These are phyloP conservation scores for Alligator sinensis DNA, from an alignment of 2,113 vertebrate genomes.

Conservation along the genomic window DNA sequence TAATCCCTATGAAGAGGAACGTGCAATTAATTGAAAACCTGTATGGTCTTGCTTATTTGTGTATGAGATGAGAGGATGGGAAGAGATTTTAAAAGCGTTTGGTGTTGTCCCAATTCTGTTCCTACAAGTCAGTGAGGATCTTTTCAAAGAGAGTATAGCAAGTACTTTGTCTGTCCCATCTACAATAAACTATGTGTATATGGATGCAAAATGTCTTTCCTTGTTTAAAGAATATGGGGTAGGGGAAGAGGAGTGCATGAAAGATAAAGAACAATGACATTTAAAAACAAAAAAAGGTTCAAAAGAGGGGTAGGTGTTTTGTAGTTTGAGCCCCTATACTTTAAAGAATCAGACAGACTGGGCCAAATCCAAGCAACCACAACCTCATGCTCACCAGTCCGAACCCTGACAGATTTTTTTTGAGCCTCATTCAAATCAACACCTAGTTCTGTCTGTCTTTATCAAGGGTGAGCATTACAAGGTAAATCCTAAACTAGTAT, in stretches of 20 bases:
- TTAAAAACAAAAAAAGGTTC: not conserved
- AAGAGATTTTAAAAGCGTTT: not conserved
- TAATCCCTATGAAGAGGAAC: not conserved
- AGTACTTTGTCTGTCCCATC: too few relatives aligned
- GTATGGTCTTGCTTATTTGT: not conserved
- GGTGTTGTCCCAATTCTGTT: not conserved
- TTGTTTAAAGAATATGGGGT: not conserved
- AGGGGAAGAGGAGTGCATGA: not conserved
- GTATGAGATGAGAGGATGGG: not conserved
- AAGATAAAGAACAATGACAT: not conserved
- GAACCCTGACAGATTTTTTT: not conserved
- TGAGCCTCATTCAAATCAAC: not conserved
- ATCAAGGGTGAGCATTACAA: not conserved
- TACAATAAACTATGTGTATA: not conserved
- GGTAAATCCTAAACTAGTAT: constrained; percentile 10
- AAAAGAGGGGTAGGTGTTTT: not conserved
- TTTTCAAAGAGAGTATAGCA: too few relatives aligned
- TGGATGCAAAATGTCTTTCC: too few relatives aligned
- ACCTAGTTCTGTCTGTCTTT: not conserved
- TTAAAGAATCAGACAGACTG: not conserved
- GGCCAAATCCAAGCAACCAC: not conserved
- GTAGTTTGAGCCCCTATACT: not conserved
- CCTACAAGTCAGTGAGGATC: accelerated
- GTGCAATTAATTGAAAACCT: not conserved
- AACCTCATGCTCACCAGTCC: not conserved